Percentiles rank a stretch among this genome's conserved stretches.
phyloP scores from a whole-genome alignment of 2,113 vertebrate species.

The Lepisosteus oculatus region DNA sequence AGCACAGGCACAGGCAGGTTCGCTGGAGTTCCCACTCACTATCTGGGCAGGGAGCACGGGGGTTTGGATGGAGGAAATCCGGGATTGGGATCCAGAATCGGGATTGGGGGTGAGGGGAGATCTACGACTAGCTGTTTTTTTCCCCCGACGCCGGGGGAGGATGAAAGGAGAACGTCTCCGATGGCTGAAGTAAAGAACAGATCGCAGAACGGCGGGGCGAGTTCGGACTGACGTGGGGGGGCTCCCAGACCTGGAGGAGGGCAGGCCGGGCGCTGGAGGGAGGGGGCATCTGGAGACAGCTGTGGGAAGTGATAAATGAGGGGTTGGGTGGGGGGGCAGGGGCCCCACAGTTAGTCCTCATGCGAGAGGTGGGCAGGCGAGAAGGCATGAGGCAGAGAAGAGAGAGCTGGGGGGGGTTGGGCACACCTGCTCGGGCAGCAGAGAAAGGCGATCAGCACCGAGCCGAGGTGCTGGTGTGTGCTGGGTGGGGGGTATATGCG shows the following conservation, averaged over 20 bases:
- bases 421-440: slow-evolving; percentile 28
- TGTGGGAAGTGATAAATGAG: slow-evolving; percentile 54
- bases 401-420: slow-evolving; percentile 32
- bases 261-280: neutral
- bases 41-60: no score
- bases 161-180: no score
- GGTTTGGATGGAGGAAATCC: no score
- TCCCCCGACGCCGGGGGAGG: no score
- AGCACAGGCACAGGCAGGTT: no score
- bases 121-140: no score
- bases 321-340: slow-evolving; percentile 19
- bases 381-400: slow-evolving; percentile 49
- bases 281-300: slow-evolving; percentile 28
- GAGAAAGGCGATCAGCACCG: slow-evolving; percentile 36
- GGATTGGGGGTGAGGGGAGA: no score
- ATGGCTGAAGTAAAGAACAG: no score
- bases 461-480: slow-evolving; percentile 44
- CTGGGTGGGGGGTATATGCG: slow-evolving; percentile 49
- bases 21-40: no score
- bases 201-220: no score
- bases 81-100: no score
- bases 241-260: neutral
- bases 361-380: slow-evolving; percentile 26
- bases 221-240: no score
- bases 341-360: slow-evolving; percentile 31